A percentile compares a stretch with the other conserved stretches of the same genome.
Conservation (phyloP, 2,797 vertebrate species). For the Muscicapa comitata region DNA sequence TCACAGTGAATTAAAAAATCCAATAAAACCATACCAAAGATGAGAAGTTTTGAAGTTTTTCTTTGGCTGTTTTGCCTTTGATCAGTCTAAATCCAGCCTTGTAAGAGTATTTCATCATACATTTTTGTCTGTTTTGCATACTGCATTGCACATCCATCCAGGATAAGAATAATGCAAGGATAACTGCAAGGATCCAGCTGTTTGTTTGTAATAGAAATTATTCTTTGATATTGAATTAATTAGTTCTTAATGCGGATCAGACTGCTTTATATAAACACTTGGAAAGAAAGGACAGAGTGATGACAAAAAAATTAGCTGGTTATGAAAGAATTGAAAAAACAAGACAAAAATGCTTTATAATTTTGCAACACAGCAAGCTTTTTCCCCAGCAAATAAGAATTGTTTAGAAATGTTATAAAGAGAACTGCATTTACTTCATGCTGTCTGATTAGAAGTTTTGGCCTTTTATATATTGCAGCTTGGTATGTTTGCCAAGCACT, state of each 20-base stretch:
- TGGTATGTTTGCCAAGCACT: constrained; percentile 44
- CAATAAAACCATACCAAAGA: neutral
- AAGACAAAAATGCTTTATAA: neutral
- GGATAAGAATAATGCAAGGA: neutral
- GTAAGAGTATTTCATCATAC: neutral
- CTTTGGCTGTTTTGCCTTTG: neutral
- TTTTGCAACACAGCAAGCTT: neutral
- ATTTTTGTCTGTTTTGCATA: neutral
- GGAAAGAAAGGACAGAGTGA: neutral
- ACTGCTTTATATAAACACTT: neutral
- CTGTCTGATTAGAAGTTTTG: constrained; percentile 11
- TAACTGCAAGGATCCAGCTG: neutral
- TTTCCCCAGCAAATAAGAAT: neutral
- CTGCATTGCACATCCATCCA: neutral
- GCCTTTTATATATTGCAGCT: neutral
- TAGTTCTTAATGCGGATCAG: neutral
- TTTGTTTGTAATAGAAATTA: constrained; percentile 10
- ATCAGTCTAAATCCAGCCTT: neutral
- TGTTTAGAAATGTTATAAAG: neutral
- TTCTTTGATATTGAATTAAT: constrained; percentile 16
- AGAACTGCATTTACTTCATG: neutral
- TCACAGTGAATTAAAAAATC: neutral
- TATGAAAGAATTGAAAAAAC: neutral
- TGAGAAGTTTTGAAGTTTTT: neutral
- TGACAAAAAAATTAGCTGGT: neutral